Evolutionary conservation across 2,113 vertebrate genomes (phyloP), one percentile per base, ranked within the genome.

Genomic region (Amphilophus citrinellus): DNA sequence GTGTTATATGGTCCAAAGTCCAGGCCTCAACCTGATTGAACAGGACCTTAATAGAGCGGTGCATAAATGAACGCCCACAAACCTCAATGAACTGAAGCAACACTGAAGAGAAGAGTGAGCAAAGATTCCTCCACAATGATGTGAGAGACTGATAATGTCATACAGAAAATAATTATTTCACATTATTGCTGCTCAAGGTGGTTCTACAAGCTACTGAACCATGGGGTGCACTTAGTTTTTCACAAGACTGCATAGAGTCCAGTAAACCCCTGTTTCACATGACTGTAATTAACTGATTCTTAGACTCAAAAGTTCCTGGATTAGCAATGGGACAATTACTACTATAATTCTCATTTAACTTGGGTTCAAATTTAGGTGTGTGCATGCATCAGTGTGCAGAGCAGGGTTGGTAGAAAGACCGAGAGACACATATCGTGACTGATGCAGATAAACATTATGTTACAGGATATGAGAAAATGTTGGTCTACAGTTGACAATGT

Each of bases 401-500:
- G 56, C n/a, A 53, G 22, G 62, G 58, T 61, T 79, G n/a, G 56
- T 44, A 57, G 44, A 59, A 61, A 76, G 62, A 57, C 61, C 10
- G 80, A 42, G 50, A 73, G 68, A 84, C 44, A 53, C 44, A 71
- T 50, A 24, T 27, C 18, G 81, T 44, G 80, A 77, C 2, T 32
- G 68, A 85, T 42, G 61, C 57, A 22, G 22, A 62, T 47, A 0
- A 15, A 58, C 57, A 66, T 76, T 30, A 75, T 79, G 78, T 76
- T 66, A 62, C 35, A 63, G 1, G 78, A 63, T 63, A 77, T 78
- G 79, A 83, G 47, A 56, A 62, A 9, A 39, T 63, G 77, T 78
- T 60, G n/a, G 42, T 75, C 39, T 77, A 20, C 84, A 37, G 58
- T 76, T 57, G 58, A 90, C 47, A 11, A 73, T 63, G 63, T 83